Percentiles rank a stretch among this genome's conserved stretches.
phyloP scores from a whole-genome alignment of 2,113 vertebrate species.

The Mystacornis crossleyi region DNA sequence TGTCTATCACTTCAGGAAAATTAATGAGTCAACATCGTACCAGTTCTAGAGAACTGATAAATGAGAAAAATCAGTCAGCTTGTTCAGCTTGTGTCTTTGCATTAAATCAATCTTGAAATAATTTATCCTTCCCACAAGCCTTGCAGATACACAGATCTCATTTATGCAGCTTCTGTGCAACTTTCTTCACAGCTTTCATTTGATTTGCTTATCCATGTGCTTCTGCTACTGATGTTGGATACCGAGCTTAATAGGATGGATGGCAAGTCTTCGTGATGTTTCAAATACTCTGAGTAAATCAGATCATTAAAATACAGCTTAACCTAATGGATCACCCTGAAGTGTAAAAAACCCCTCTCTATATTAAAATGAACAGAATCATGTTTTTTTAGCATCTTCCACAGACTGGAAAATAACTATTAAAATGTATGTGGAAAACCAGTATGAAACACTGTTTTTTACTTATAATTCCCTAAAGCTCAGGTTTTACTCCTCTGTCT shows the following conservation, averaged over 20 bases:
- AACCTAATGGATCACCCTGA: neutral
- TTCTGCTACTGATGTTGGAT: neutral
- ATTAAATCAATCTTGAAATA: conserved; percentile 42
- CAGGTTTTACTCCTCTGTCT: neutral
- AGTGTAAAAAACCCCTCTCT: neutral
- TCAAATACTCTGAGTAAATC: neutral
- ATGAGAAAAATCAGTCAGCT: neutral
- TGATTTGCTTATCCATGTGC: conserved; percentile 32
- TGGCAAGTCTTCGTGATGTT: neutral
- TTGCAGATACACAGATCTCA: neutral
- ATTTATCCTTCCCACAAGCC: neutral
- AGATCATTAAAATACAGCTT: conserved; percentile 22
- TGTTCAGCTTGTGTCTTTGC: conserved; percentile 8
- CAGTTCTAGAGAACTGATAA: neutral
- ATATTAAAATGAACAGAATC: neutral
- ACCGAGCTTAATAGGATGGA: neutral
- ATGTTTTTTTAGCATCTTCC: neutral
- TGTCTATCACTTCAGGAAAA: neutral
- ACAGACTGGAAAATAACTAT: neutral
- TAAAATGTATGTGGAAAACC: neutral
- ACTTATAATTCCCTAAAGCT: neutral
- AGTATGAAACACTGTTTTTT: neutral
- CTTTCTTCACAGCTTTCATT: neutral
- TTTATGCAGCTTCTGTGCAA: neutral
- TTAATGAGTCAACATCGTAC: neutral